Base-by-base conservation (phyloP, 2,797 vertebrate genomes). In the Antrozous pallidus region DNA sequence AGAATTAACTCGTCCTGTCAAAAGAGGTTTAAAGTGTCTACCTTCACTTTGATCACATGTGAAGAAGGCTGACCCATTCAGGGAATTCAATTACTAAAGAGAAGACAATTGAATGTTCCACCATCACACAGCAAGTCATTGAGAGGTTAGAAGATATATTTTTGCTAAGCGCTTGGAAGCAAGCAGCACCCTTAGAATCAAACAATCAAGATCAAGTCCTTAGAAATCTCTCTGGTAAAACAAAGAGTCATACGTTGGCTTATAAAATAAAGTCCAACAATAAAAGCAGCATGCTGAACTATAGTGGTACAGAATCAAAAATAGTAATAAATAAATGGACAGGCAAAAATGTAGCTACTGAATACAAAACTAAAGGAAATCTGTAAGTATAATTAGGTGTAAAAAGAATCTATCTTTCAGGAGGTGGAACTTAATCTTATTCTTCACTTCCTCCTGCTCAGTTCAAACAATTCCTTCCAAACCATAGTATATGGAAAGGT, bases 1-100 rank as follows among this genome's bases (percentile, higher is more conserved):
- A 77, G 49, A 74, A 89, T 51, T 93, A 77, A 94, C 49, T 95
- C 42, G 51, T 10, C 20, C 12, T 94, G 36, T 87, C 71, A 90
- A 83, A 80, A 58, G 28, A 84, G 2, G n/a, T 84, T 93, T 92
- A 83, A 94, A 94, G 26, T 73, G 26, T 11, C 31, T 40, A 51
- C 28, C 82, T 63, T 74, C 31, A 38, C 47, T 85, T 67, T 28
- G 9, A 13, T 51, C 6, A 74, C 40, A 83, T 10, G 18, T 61
- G 45, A 83, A 88, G 10, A 78, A 88, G 20, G 16, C 12, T 63
- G 54, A 13, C 22, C 33, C 17, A 83, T 45, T 31, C 3, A 65
- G 33, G 83, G 18, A 61, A 94, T 78, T 89, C 33, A 47, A 11
- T 36, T 79, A 58, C n/a, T 9, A n/a, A 28, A 36, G 56, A 88